Evolutionary conservation across 2,888 invertebrate genomes (phyloP), one percentile per base, ranked within the genome.

Genomic region (Adelognathus sp.): DNA sequence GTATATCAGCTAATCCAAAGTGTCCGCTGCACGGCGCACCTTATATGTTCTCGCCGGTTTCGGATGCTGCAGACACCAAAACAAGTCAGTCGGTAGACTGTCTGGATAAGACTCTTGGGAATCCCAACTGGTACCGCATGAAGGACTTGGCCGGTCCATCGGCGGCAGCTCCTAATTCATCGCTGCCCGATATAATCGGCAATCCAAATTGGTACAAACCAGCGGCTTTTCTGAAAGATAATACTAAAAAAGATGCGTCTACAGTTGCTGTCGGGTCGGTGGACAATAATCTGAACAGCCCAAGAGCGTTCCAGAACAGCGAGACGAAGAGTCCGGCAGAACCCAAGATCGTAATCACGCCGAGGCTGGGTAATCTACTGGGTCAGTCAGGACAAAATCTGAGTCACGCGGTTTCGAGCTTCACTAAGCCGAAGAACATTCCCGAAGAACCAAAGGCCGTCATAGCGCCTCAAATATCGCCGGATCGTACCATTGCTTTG

Each of bases 51-150:
- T 84, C 92, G 27, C 85, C 92, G 83, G 87, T 92, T 79, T 85
- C 92, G 80, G 82, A 92, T 16, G 83, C 92, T 77, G 91, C 89
- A 81, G 91, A 91, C 61, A 89, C 79, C 1, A 76, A 71, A 46
- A 76, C 81, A 4, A 82, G 82, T 54, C 80, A 80, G 31, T 83
- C 82, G 18, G 83, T 79, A 7, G 83, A 83, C 33, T 85, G 85
- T 52, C 74, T 87, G 11, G 88, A 86, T 63, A 83, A 84, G 14
- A 83, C 80, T 64, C 75, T 87, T 3, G 87, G 87, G 0, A 82
- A 81, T 50, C 82, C 85, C 1, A 60, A 83, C 70, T 83, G 83
- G 82, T 82, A 81, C 39, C 77, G 79, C 9, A 44, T 46, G 1
- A 80, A 72, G 4, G 77, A 79, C 39, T 54, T 71, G 3, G 16